These are phyloP conservation scores for Chlamydotis undulata DNA, from an alignment of 2,113 vertebrate species.

Conservation along the genomic window DNA sequence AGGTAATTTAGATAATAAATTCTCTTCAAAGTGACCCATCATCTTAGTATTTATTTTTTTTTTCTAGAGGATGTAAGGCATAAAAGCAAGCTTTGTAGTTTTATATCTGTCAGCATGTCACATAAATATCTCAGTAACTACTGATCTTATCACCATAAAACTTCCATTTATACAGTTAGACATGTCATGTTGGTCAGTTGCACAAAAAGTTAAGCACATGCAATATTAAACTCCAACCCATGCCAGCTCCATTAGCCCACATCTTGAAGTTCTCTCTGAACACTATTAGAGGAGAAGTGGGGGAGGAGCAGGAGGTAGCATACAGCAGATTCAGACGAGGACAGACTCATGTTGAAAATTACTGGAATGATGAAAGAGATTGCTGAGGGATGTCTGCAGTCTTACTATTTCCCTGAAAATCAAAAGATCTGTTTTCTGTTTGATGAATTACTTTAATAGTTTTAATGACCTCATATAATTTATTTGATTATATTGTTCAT, in stretches of 20 bases:
- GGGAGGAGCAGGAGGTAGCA: constrained; percentile 29
- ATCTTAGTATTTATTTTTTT: constrained; percentile 74
- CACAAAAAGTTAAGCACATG: constrained; percentile 79
- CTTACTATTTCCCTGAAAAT: neutral
- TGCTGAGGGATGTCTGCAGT: constrained; percentile 25
- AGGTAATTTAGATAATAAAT: constrained; percentile 79
- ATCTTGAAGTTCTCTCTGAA: constrained; percentile 71
- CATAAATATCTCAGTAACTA: constrained; percentile 97
- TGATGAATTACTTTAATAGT: constrained; percentile 52
- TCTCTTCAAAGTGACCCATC: constrained; percentile 76
- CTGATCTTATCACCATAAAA: constrained; percentile 94
- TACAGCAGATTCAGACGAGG: neutral
- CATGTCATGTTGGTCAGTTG: constrained; percentile 85
- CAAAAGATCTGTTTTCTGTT: constrained; percentile 47
- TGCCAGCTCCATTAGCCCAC: constrained; percentile 77
- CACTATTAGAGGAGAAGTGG: constrained; percentile 52
- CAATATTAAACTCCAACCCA: constrained; percentile 78
- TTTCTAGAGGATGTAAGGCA: constrained; percentile 73
- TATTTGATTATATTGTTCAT: constrained; percentile 38
- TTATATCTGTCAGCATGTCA: constrained; percentile 89
- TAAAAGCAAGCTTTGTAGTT: constrained; percentile 83
- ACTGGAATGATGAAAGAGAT: constrained; percentile 53
- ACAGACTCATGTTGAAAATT: constrained; percentile 30
- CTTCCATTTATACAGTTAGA: constrained; percentile 91
- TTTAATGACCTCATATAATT: constrained; percentile 52